Conservation (phyloP, 1,140 invertebrate genomes). For the Coelopa frigida region DNA sequence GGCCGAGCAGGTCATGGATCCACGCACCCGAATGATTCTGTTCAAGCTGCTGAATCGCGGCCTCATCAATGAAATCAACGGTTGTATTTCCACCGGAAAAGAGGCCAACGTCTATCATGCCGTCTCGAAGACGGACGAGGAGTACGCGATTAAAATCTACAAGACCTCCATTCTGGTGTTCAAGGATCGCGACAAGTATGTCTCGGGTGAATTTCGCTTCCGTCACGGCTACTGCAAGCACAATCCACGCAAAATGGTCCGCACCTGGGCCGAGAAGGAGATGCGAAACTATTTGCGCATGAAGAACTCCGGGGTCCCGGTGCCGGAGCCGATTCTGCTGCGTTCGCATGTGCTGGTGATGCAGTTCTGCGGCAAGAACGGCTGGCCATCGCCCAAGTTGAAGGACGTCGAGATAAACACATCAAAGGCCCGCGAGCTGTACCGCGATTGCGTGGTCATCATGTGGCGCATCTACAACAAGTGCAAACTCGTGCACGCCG, state of each 20-base stretch:
- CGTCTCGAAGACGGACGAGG: conserved; percentile 57
- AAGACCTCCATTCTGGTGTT: conserved; percentile 96
- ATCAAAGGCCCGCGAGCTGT: conserved; percentile 66
- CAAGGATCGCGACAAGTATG: conserved; percentile 96
- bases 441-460: conserved; percentile 80
- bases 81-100: conserved; percentile 95
- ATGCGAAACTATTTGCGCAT: conserved; percentile 87
- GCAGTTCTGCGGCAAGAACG: conserved; percentile 86
- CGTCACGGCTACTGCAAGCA: conserved; percentile 86
- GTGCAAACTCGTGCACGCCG: conserved; percentile 92
- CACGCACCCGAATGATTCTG: conserved; percentile 87
- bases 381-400: conserved; percentile 82
- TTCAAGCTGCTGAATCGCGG: conserved; percentile 87
- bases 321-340: conserved; percentile 80
- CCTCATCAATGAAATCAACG: conserved; percentile 78
- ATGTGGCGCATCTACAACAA: conserved; percentile 92
- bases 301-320: conserved; percentile 64
- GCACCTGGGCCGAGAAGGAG: conserved; percentile 97
- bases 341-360: conserved; percentile 90
- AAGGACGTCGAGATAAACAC: conserved; percentile 69
- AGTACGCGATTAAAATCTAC: conserved; percentile 91
- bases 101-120: conserved; percentile 99
- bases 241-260: conserved; percentile 96
- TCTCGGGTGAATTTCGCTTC: conserved; percentile 92
- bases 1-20: conserved; percentile 94